Evolutionary conservation across 2,797 vertebrate species (phyloP), one percentile per base, ranked within the genome.

Genomic region (Cottoperca gobio): DNA sequence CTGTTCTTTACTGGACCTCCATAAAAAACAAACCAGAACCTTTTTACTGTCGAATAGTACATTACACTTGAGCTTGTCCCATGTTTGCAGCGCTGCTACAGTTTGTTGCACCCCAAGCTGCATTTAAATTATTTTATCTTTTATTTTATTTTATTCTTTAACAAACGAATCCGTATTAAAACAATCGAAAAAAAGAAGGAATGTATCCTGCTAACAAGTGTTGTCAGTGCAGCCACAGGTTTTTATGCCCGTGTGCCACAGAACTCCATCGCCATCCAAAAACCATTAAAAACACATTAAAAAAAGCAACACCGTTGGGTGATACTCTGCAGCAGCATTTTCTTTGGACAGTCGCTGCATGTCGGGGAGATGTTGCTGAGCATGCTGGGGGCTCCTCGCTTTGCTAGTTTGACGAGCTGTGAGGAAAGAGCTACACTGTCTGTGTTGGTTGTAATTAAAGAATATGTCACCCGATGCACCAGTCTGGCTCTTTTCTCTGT

Each of bases 1-100:
- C 75, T 81, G 74, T 83, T 88, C 81, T 86, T 89, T 83, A 81
- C 79, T 76, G 78, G 70, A 86, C 85, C 77, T 78, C 81, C 73
- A 61, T 77, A 86, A 87, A 85, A 77, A 70, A 16, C 61, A 79
- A 76, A 76, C n/a, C 43, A 55, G 68, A 35, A 57, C 40, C 33
- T 33, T 70, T 84, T 82, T 73, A 74, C 58, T 66, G 78, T 58
- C 68, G 57, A 82, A 37, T 46, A 76, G 66, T 46, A 52, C 79
- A 80, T 66, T 53, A 70, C 31, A 70, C 59, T 59, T 40, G 24
- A 73, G 65, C 64, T 81, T 45, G 33, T 62, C 77, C 62, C 40
- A 37, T 37, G 70, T 35, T 74, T 83, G n/a, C 64, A 75, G n/a
- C 12, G 17, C 50, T 50, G 60, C 66, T 19, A 23, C 35, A 49